Evolutionary conservation across 2,888 invertebrate genomes (phyloP), one percentile per base, ranked within the genome.

Genomic region (Dromius quadrimaculatus): DNA sequence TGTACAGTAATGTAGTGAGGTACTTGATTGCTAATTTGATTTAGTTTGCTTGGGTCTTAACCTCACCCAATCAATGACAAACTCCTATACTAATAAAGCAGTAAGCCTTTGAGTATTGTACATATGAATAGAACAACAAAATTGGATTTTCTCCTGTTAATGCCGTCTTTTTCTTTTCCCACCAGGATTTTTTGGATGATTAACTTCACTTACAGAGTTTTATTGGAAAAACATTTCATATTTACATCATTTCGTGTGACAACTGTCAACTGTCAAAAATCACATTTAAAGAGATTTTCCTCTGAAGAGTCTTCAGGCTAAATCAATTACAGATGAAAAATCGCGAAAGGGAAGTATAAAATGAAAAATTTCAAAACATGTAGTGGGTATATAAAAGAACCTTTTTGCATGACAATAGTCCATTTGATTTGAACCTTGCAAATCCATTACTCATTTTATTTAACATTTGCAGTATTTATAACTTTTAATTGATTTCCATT

Each of bases 21-120:
- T 47, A n/a, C n/a, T 47, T 47, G 47, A 47, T 47, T 47, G 47
- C 22, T 47, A 47, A 47, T 47, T 47, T 47, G 13, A 23, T 22
- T 47, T 23, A 1, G 11, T 19, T 47, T 47, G 23, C 23, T 22
- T 47, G 20, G 22, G 6, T 22, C 15, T 22, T 19, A 1, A 13
- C 20, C n/a, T n/a, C 13, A 20, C 47, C 3, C 20, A 47, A 47
- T 47, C 9, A 47, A 13, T 4, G 8, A 3, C 47, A 20, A 45
- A 6, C 20, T 19, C 45, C 45, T 20, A 45, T 20, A 8, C 36
- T 3, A 45, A 8, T 6, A n/a, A n/a, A n/a, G n/a, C n/a, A n/a
- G n/a, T n/a, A 45, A 47, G 11, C 47, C 47, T 20, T 19, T 47
- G 22, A 22, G 47, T 23, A 47, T 22, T 22, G 22, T 22, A 23